Base-by-base conservation (phyloP, 2,797 vertebrate species). In the Enteromius thamalakanensis region DNA sequence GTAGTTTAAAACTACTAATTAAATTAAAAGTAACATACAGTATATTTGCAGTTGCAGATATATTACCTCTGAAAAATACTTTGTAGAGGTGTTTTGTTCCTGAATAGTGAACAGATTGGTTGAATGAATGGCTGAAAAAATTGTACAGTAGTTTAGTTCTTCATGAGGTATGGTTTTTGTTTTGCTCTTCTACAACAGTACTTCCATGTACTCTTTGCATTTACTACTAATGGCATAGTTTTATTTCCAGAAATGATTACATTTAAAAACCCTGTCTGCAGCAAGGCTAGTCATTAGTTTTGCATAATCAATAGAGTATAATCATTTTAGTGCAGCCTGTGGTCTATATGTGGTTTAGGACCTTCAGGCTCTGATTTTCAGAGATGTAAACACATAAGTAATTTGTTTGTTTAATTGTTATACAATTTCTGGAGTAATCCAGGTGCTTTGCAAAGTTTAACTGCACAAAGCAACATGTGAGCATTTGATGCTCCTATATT, bases 391-490 rank as follows among this genome's bases (percentile, higher is more conserved):
- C 2, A 7, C 5, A 40, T 3, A 45, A 45, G 67, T 70, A 70
- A 70, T 45, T 70, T 26, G 40, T 12, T 17, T 45, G 23, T 47
- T 45, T 7, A 5, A 23, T 47, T 45, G 42, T 0, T 26, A 14
- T 6, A 1, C 68, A 17, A 26, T 4, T 29, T 49, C 14, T 71
- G 23, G 26, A 15, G 69, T 49, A 71, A 71, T 71, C 7, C 7
- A 47, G 14, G 14, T 71, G 69, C 8, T 70, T 70, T 70, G 14
- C 14, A 15, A 69, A 69, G 21, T 40, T 21, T 69, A 14, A 70
- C n/a, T 70, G 12, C 68, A 45, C n/a, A 15, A 70, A 45, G n/a
- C n/a, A 69, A 70, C 40, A 45, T 26, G n/a, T 69, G 68, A 45
- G 40, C 40, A 70, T 70, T 70, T 26, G 40, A 70, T 45, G 37